phyloP scores from a whole-genome alignment of 2,888 invertebrate species.

The Melikaiella ostensackeni region DNA sequence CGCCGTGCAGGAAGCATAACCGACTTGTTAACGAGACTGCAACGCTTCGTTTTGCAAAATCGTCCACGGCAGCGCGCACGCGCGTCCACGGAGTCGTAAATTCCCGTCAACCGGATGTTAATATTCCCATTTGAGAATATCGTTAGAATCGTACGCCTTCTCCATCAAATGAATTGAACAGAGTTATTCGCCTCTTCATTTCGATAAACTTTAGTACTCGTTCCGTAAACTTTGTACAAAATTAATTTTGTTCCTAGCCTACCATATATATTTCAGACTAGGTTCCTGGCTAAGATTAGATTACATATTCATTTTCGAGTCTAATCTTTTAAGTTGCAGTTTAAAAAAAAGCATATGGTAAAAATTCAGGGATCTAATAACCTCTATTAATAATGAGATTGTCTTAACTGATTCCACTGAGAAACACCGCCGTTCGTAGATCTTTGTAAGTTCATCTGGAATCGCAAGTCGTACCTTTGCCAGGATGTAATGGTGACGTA shows the following conservation, averaged over 20 bases:
- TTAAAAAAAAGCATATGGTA: background rate
- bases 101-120: constrained; percentile 72
- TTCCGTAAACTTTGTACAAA: background rate
- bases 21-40: constrained; percentile 69
- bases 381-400: background rate
- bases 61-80: constrained; percentile 64
- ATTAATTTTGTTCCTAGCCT: background rate
- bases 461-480: constrained; percentile 48
- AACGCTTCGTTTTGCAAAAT: constrained; percentile 74
- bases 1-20: constrained; percentile 42
- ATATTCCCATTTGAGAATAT: constrained; percentile 58
- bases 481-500: constrained; percentile 44
- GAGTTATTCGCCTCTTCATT: background rate
- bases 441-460: constrained; percentile 49
- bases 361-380: background rate
- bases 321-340: background rate
- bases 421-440: background rate
- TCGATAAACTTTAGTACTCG: constrained; percentile 11
- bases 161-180: constrained; percentile 22
- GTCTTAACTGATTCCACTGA: background rate
- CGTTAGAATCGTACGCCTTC: constrained; percentile 27
- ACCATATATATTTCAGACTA: background rate
- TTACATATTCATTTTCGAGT: background rate
- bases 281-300: too few relatives aligned
- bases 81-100: constrained; percentile 68